Conservation (phyloP, 2,888 invertebrate genomes). For the Sialis lutaria region DNA sequence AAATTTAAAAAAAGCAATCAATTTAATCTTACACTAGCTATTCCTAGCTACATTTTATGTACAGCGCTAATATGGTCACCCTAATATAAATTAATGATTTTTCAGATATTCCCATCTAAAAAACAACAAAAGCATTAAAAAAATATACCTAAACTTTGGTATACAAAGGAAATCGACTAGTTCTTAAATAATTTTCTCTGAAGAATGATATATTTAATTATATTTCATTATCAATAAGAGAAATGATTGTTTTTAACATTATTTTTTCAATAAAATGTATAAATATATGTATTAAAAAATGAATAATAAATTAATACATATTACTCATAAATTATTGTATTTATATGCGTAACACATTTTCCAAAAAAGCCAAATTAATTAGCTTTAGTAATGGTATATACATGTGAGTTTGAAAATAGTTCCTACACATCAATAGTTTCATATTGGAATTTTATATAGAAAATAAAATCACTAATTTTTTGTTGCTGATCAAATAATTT, state of each 20-base stretch:
- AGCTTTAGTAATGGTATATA: too few species aligned
- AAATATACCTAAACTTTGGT: slow-evolving; percentile 5
- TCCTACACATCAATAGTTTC: too few species aligned
- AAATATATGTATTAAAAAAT: neutral
- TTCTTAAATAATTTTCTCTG: neutral
- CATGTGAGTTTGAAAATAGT: too few species aligned
- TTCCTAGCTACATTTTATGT: neutral
- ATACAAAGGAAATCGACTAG: slow-evolving; percentile 6
- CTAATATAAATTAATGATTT: neutral
- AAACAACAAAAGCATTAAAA: neutral
- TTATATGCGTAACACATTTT: neutral
- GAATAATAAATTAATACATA: neutral
- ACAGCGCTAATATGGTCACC: neutral
- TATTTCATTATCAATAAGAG: too few species aligned
- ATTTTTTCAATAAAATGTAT: too few species aligned
- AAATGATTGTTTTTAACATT: too few species aligned
- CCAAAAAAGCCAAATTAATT: too few species aligned
- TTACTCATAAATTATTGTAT: neutral
- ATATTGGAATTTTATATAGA: too few species aligned
- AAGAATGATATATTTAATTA: too few species aligned
- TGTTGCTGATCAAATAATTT: too few species aligned
- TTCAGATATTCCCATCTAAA: neutral
- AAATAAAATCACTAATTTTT: too few species aligned
- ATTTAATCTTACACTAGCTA: neutral
- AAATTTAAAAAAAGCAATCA: too few species aligned